These are phyloP conservation scores for Ormyrus thymus DNA, from an alignment of 2,888 invertebrate genomes.

Conservation along the genomic window DNA sequence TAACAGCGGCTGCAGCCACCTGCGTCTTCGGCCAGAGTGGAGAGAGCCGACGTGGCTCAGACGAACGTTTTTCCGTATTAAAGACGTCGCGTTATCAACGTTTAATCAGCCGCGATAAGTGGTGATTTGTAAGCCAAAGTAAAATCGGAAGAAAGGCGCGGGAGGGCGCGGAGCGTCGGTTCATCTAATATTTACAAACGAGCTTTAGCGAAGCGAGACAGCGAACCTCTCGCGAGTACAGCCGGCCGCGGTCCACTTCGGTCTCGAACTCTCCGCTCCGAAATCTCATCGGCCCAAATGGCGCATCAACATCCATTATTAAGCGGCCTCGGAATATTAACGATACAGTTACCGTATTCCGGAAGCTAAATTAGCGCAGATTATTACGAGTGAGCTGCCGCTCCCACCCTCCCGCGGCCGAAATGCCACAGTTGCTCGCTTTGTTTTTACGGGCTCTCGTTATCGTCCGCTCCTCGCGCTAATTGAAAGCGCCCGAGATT, in stretches of 20 bases:
- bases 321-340: constrained; percentile 74
- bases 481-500: constrained; percentile 14
- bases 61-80: no score
- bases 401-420: constrained; percentile 49
- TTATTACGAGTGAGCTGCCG: constrained; percentile 72
- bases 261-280: constrained; percentile 69
- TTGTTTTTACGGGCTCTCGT: constrained; percentile 25
- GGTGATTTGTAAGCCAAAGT: no score
- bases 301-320: constrained; percentile 75
- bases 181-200: constrained; percentile 71
- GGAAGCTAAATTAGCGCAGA: constrained; percentile 74
- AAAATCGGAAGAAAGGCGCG: neutral
- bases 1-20: no score
- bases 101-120: no score
- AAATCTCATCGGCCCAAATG: constrained; percentile 75
- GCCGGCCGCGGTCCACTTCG: constrained; percentile 65
- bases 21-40: no score
- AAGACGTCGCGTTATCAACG: no score
- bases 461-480: neutral
- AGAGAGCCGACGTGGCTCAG: no score
- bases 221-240: constrained; percentile 43
- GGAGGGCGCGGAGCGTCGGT: constrained; percentile 15
- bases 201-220: constrained; percentile 61
- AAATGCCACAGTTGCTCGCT: neutral
- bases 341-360: constrained; percentile 74